A percentile compares a stretch with the other conserved stretches of the same genome.
phyloP scores from a whole-genome alignment of 2,888 invertebrate genomes.

The Aporophyla nigra region DNA sequence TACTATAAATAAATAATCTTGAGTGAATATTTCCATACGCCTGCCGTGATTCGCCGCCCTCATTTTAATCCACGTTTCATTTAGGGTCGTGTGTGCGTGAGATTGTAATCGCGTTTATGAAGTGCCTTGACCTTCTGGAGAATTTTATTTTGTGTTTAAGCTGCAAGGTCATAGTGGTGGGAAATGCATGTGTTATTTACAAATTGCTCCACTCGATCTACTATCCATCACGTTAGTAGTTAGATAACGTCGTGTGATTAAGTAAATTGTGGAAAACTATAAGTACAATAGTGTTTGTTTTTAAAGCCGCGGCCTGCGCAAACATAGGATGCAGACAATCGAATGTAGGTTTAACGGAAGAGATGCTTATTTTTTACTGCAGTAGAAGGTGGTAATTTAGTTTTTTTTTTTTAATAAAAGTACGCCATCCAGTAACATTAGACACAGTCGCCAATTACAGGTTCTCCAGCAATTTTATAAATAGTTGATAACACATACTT shows the following conservation, averaged over 20 bases:
- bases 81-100: conserved; percentile 38
- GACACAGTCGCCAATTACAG: no score
- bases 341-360: background rate
- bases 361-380: background rate
- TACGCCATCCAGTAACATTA: no score
- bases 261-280: background rate
- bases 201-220: background rate
- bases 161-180: conserved; percentile 29
- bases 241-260: conserved; percentile 23
- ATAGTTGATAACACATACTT: no score
- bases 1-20: background rate
- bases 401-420: no score
- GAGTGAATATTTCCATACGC: background rate
- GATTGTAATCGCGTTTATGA: conserved; percentile 42
- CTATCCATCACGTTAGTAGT: conserved; percentile 5
- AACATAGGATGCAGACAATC: background rate
- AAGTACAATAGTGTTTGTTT: background rate
- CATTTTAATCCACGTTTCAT: conserved; percentile 20
- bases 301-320: background rate
- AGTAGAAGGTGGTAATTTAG: no score
- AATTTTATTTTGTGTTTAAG: conserved; percentile 17
- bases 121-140: conserved; percentile 41
- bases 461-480: no score
- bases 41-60: conserved; percentile 21
- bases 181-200: conserved; percentile 46